Base-by-base conservation (phyloP, 2,113 vertebrate species). In the pig (Sus scrofa) region DNA sequence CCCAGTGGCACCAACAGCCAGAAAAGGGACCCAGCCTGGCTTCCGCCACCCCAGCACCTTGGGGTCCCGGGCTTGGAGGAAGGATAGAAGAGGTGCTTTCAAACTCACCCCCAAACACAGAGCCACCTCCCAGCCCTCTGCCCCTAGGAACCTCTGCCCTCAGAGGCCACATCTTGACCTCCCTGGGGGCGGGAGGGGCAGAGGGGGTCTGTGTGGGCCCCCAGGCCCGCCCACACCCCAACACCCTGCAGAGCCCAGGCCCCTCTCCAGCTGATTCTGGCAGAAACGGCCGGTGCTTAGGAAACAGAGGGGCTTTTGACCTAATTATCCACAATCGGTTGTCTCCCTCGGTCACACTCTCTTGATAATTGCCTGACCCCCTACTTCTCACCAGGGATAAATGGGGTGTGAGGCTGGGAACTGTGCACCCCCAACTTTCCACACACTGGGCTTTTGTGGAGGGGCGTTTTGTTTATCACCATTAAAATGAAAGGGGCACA, bases 401-500 rank as follows among this genome's bases (percentile, higher is more conserved):
- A 94, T 89, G 97, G 95, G 93, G 79, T 96, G 95, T 78, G 96
- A 91, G 0, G 2, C 70, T 89, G 94, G 81, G 87, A 85, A 87
- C 6, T 1, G 0, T 0, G 12, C 91, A 62, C 20, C 62, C 39
- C 78, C 50, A 2, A 0, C 75, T 70, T 71, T 22, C 56, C 32
- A 30, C 93, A 97, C 87, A 67, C 93, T 65, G 92, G 13, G 81
- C 62, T 93, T 96, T 88, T 96, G 91, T 96, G 94, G 88, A 8
- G 16, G 11, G 18, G 6, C 6, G 75, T 87, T 95, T 68, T 85
- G 85, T 94, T 96, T 82, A 94, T 22, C 19, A 37, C 44, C 34
- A 19, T 92, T 94, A 92, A 96, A 86, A 86, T 0, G 22, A 70
- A 82, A 86, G 63, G 34, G 65, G 44, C 62, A 60, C 81, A 37